Conservation (phyloP, 2,797 vertebrate genomes). For the Siniperca scherzeri region DNA sequence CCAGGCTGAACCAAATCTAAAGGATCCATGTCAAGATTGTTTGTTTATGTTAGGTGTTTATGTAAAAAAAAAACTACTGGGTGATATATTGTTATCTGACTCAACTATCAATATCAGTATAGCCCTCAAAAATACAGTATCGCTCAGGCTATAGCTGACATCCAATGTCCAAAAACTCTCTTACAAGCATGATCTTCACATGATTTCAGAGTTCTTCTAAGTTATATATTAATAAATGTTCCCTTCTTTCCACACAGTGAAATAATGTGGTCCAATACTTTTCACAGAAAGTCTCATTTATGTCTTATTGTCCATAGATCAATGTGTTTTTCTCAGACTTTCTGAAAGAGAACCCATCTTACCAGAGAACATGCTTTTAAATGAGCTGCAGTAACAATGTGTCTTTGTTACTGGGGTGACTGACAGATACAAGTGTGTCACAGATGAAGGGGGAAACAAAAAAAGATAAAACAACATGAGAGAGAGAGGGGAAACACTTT, state of each 20-base stretch:
- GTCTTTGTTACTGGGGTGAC: conserved; percentile 70
- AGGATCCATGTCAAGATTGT: neutral
- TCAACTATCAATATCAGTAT: neutral
- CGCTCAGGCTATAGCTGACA: neutral
- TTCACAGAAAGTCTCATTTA: conserved; percentile 12
- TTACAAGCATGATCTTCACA: neutral
- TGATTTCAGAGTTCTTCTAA: conserved; percentile 1
- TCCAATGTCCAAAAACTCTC: neutral
- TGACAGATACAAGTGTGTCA: conserved; percentile 61
- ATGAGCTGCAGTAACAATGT: conserved; percentile 63
- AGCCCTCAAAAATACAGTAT: neutral
- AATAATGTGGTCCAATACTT: conserved; percentile 27
- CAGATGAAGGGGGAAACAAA: conserved; percentile 57
- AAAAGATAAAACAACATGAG: conserved; percentile 66
- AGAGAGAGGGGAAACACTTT: conserved; percentile 53
- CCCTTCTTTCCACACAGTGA: neutral
- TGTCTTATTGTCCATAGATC: conserved; percentile 42
- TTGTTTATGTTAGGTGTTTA: neutral
- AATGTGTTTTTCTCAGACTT: conserved; percentile 41
- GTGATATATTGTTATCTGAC: too few species aligned
- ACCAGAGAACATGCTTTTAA: conserved; percentile 59
- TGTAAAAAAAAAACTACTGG: neutral
- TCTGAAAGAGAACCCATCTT: conserved; percentile 36
- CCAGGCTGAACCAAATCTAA: neutral
- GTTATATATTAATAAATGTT: neutral